Evolutionary conservation across 1,140 invertebrate genomes (phyloP).

Genomic region (Ostrea denselamellosa): DNA sequence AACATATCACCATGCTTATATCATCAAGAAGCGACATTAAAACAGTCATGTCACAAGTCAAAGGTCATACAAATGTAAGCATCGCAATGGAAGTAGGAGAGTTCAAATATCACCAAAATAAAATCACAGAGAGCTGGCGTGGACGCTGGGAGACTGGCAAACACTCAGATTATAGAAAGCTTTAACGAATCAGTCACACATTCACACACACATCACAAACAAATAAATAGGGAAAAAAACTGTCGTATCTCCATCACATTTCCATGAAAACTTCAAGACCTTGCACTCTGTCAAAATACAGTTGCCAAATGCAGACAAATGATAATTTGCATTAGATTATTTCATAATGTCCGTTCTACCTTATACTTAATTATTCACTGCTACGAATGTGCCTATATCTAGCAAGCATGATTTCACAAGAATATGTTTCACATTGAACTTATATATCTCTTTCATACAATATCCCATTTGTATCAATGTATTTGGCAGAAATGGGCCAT

Average conservation of each 20-base stretch:
- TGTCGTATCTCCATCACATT: not conserved
- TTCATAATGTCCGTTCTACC: not conserved
- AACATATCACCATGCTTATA: too few species aligned
- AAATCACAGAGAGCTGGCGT: not conserved
- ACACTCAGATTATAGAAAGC: conserved; percentile 27
- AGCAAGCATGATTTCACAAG: not conserved
- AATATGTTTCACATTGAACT: not conserved
- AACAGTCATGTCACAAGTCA: too few species aligned
- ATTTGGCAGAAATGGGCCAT: not conserved
- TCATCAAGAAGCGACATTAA: too few species aligned
- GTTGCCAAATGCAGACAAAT: not conserved
- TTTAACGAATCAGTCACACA: not conserved
- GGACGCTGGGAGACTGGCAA: not conserved
- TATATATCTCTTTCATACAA: too few species aligned
- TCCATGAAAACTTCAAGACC: conserved; percentile 24
- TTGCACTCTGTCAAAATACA: not conserved
- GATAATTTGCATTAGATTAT: not conserved
- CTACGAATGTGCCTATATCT: not conserved
- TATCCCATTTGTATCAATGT: not conserved
- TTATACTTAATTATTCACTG: not conserved
- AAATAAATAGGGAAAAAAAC: conserved; percentile 25
- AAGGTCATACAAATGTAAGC: not conserved
- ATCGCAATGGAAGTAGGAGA: not conserved
- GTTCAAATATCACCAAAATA: not conserved
- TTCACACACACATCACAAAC: not conserved